phyloP scores from a whole-genome alignment of 1,140 invertebrate species.

The Carposina sasakii region DNA sequence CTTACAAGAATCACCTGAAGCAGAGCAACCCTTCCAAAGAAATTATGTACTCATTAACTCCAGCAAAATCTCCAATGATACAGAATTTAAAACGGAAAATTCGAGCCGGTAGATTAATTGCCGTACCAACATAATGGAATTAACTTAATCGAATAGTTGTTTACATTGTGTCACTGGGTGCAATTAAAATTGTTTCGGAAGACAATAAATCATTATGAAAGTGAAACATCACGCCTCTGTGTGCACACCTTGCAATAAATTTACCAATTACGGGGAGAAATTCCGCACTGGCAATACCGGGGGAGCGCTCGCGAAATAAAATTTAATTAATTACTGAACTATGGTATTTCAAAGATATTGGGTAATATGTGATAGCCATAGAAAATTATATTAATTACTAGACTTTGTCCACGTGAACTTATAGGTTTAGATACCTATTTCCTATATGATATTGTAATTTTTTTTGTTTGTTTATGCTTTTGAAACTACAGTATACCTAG shows the following conservation, averaged over 20 bases:
- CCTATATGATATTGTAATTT: too few species aligned
- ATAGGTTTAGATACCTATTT: too few species aligned
- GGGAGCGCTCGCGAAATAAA: slow-evolving; percentile 37
- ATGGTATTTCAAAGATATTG: too few species aligned
- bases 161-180: slow-evolving; percentile 67
- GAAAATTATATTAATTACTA: too few species aligned
- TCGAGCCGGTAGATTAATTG: slow-evolving; percentile 61
- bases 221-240: slow-evolving; percentile 64
- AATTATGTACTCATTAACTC: slow-evolving; percentile 7
- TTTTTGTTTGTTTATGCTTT: too few species aligned
- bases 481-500: too few species aligned
- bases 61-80: slow-evolving; percentile 16
- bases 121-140: slow-evolving; percentile 57
- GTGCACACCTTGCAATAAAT: slow-evolving; percentile 69
- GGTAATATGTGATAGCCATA: too few species aligned
- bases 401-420: too few species aligned
- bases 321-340: slow-evolving; percentile 61
- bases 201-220: slow-evolving; percentile 69
- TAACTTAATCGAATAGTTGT: slow-evolving; percentile 72
- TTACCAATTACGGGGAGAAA: slow-evolving; percentile 65
- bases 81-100: slow-evolving; percentile 39
- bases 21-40: too few species aligned
- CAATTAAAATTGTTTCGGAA: slow-evolving; percentile 71
- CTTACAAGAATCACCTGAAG: too few species aligned
- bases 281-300: slow-evolving; percentile 45